phyloP scores from a whole-genome alignment of 1,140 invertebrate species.

The Trichonephila inaurata region DNA sequence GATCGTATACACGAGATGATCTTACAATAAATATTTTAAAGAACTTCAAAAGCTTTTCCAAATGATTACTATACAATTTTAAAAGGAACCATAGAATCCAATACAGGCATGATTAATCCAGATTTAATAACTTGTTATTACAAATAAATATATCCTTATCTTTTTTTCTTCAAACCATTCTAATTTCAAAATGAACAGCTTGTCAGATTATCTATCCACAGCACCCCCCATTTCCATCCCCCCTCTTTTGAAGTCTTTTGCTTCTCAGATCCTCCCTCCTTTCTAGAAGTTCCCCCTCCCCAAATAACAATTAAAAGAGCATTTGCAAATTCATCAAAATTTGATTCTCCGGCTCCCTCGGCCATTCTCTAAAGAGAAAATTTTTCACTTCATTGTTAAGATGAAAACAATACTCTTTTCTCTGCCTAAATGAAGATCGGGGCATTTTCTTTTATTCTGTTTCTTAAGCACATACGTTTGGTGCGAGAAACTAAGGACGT shows the following conservation, averaged over 20 bases:
- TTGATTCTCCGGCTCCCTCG: neutral
- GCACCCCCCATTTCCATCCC: neutral
- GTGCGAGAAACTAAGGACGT: slow-evolving; percentile 6
- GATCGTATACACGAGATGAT: no score
- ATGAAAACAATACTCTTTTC: slow-evolving; percentile 53
- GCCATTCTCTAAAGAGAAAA: neutral
- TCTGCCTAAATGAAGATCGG: slow-evolving; percentile 34
- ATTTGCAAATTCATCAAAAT: slow-evolving; percentile 63
- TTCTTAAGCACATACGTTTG: slow-evolving; percentile 37
- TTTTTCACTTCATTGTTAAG: slow-evolving; percentile 48
- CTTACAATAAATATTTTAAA: no score
- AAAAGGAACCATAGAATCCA: neutral
- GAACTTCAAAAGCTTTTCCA: neutral
- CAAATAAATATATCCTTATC: neutral
- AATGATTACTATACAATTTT: neutral
- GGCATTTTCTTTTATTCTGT: slow-evolving; percentile 48
- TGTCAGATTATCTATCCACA: neutral
- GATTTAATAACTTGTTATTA: neutral
- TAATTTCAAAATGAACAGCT: slow-evolving; percentile 9
- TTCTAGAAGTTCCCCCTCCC: neutral
- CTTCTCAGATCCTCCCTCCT: neutral
- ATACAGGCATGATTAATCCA: neutral
- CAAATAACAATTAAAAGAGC: slow-evolving; percentile 51
- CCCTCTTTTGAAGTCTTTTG: neutral
- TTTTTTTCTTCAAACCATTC: neutral